Base-by-base conservation (phyloP, 2,888 invertebrate species). In the Cryptus viduatorius region DNA sequence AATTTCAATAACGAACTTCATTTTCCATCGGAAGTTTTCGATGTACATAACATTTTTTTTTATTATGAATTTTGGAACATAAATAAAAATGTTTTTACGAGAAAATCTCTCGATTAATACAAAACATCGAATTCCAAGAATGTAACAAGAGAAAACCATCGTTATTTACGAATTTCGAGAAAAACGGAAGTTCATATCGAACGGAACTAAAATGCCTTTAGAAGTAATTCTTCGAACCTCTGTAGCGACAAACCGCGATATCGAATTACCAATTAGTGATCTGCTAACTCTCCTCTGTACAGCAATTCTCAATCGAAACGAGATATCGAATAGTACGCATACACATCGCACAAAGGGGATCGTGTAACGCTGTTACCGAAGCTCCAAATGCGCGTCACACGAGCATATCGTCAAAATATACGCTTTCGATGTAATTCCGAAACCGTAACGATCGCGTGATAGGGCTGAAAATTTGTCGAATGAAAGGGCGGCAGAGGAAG, bases 201-300 rank as follows among this genome's bases (percentile, higher is more conserved):
- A 0, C 37, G 37, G 1, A 37, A 37, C 1, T 3, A 24, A 37
- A 37, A 0, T 7, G n/a, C 7, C 37, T 4, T 37, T 37, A 37
- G 37, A 37, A 37, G 37, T 37, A 8, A 37, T 67, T 46, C 12
- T 24, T 3, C 8, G 24, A 46, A 19, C 19, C 46, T 5, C 44
- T 0, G 44, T 12, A 48, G 31, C 48, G 12, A 48, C n/a, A 29
- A 5, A 5, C 1, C 1, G n/a, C 3, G 46, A 24, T 48, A 68
- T 68, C 46, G n/a, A 68, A 48, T 68, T 31, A 48, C 68, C 68
- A 68, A 50, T 68, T 24, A 68, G 68, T n/a, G 50, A 68, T 14
- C 7, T n/a, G n/a, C n/a, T 46, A 31, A 7, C 48, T 48, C 31
- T 10, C 44, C n/a, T 37, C 37, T 2, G 37, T 37, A 37, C 7